Percentiles rank a stretch among this genome's conserved stretches.
Conservation (phyloP, 2,797 vertebrate genomes). For the Carduelis carduelis region DNA sequence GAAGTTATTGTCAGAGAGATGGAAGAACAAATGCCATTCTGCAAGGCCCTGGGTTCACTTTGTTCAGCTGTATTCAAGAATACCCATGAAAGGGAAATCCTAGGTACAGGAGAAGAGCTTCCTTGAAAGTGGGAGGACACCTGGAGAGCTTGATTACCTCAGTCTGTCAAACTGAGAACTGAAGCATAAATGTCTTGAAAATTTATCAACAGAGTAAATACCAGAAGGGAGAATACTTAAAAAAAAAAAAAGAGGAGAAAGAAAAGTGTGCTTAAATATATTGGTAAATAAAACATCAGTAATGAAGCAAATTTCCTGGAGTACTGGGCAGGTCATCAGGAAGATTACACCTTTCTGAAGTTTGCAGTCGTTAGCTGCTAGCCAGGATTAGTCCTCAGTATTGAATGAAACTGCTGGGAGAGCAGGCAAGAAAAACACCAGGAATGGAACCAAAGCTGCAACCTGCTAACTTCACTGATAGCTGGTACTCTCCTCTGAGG, state of each 20-base stretch:
- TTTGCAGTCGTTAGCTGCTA: background rate
- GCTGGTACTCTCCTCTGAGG: background rate
- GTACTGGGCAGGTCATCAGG: background rate
- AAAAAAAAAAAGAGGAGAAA: background rate
- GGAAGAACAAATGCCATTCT: background rate
- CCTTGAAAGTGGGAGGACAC: background rate
- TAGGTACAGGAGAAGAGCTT: background rate
- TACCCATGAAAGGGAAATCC: background rate
- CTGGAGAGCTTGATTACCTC: background rate
- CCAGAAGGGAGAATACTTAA: background rate
- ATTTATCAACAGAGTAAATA: background rate
- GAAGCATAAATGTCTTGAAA: background rate
- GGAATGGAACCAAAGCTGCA: background rate
- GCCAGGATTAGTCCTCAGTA: background rate
- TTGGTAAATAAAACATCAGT: background rate
- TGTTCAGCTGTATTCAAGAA: background rate
- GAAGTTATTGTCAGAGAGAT: background rate
- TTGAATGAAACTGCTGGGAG: background rate
- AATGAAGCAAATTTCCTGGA: background rate
- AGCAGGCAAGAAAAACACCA: background rate
- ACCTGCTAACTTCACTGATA: background rate
- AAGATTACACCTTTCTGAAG: background rate
- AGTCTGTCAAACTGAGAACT: background rate
- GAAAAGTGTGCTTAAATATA: background rate
- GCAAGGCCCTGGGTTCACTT: background rate